Evolutionary conservation across 2,113 vertebrate genomes (phyloP).

Genomic region (Eretmodus cyanostictus): DNA sequence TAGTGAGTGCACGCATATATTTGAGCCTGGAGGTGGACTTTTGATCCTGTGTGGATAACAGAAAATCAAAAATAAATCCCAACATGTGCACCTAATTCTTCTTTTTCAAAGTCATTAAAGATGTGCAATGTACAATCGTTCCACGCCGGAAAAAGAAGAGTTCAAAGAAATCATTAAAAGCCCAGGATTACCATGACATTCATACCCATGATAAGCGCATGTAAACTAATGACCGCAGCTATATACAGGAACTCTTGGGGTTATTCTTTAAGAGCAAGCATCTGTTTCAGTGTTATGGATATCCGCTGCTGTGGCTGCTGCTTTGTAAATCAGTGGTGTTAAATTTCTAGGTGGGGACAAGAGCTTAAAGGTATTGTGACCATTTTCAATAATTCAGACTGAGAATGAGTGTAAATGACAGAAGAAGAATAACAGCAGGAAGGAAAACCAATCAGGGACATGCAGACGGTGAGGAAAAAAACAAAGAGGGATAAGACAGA

Average conservation of each 20-base stretch:
- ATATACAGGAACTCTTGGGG: rapidly evolving
- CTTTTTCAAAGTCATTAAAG: not conserved
- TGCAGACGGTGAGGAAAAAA: rapidly evolving
- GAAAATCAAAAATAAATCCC: not conserved
- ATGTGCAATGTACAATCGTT: not conserved
- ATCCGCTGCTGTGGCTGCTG: not conserved
- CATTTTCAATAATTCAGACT: not conserved
- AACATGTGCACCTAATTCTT: not conserved
- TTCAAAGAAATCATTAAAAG: not conserved
- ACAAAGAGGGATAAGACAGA: not conserved
- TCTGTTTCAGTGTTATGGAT: not conserved
- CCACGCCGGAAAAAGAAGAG: rapidly evolving
- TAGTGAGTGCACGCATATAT: not conserved
- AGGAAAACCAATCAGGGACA: not conserved
- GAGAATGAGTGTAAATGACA: not conserved
- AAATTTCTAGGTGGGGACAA: not conserved
- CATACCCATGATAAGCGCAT: not conserved
- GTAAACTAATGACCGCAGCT: not conserved
- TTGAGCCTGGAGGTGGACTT: not conserved
- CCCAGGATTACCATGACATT: not conserved
- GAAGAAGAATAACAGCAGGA: not conserved
- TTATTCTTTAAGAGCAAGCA: not conserved
- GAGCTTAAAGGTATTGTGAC: not conserved
- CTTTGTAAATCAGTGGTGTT: not conserved
- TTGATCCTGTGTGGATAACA: not conserved